Evolutionary conservation across 2,113 vertebrate genomes (phyloP), one percentile per base, ranked within the genome.

Genomic region (Nyctibius bracteatus): DNA sequence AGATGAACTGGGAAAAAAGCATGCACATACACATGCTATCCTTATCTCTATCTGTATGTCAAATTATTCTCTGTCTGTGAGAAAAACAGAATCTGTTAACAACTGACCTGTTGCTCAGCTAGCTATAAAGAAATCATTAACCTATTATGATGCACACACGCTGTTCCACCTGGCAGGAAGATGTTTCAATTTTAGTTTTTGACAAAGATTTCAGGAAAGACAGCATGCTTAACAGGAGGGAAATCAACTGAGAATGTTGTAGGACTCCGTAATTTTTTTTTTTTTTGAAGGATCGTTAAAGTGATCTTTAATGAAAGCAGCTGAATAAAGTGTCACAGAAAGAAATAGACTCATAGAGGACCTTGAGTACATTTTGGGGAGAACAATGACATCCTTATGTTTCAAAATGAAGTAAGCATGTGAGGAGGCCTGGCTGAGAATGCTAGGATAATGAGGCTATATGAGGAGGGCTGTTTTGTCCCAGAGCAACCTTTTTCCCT

Each of bases 121-220:
- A 89, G 57, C 83, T 96, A 84, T 86, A 81, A 92, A 84, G 63
- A 96, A 95, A 91, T 92, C 33, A 86, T 92, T 96, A 95, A 91
- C 87, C 65, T 87, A 79, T 91, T 92, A 84, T 14, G 77, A 75
- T 72, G 77, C 47, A 81, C 68, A 81, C 77, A 87, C 92, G 66
- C 57, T 86, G 72, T 79, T 95, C 72, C 91, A 95, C 91, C 89
- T 94, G 81, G 72, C 51, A 89, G 77, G 59, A 91, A 89, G 73
- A 79, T 67, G 47, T 81, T 96, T 96, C 71, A 74, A 8, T 86
- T 88, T 88, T 54, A 71, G 51, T 78, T 89, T 86, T 92, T 94
- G 47, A 79, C 37, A 88, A 90, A 68, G 47, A 87, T 84, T 94
- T 84, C 57, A 74, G 86, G 55, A 75, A 81, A 92, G 47, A 52